Evolutionary conservation across 2,888 invertebrate species (phyloP), one percentile per base, ranked within the genome.

Genomic region (Melolontha melolontha): DNA sequence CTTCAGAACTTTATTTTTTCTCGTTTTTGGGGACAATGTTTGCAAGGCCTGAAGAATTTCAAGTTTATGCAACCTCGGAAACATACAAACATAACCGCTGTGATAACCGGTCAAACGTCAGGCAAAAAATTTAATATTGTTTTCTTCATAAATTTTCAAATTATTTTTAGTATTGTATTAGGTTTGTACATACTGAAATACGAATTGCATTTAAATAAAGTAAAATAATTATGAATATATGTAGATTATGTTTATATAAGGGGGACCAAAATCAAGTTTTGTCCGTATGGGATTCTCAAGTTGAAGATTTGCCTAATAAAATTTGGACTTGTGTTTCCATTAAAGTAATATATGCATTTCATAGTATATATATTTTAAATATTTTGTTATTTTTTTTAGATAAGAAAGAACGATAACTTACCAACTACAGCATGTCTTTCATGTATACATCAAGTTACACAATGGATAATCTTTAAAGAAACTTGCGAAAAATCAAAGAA

Each of bases 221-320:
- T 34, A 34, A 34, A 34, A 34, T 44, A 10, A 55, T 64, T 63
- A 75, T 75, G 74, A 71, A 71, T 54, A 70, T 70, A 64, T 79
- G 79, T 64, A 76, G 79, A 74, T 74, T 79, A 74, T 79, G 79
- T 74, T 73, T 79, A 65, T 70, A 69, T 44, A 67, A 77, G 70
- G 74, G 73, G 5, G 69, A 71, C 27, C 71, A 74, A 50, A 69
- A 73, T 29, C 64, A 72, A 67, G 70, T 76, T 59, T 68, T 74
- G 55, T 73, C 77, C 8, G 68, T 78, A 49, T 74, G 73, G 67
- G 72, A 74, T 11, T 71, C 74, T 47, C 70, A 76, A 64, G 44
- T 72, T 14, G 70, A 73, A 64, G 73, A 79, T 67, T 71, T 79
- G 16, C 59, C 73, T 22, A 68, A 69, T 27, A 78, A 77, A 75